phyloP scores from a whole-genome alignment of 2,113 vertebrate genomes.

The Callospermophilus lateralis region DNA sequence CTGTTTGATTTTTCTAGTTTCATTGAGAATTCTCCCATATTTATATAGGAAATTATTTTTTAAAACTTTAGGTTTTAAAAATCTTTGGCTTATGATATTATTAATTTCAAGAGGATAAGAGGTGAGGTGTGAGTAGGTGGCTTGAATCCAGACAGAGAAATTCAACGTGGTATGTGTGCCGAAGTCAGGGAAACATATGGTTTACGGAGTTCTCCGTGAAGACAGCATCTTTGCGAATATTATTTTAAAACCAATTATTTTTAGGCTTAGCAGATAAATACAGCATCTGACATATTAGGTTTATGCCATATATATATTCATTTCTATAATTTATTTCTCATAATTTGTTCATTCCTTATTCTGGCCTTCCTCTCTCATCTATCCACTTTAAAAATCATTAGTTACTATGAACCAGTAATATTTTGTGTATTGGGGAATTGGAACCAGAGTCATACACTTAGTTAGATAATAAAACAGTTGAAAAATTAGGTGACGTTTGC shows the following conservation, averaged over 20 bases:
- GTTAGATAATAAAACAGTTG: not conserved
- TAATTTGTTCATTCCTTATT: conserved; percentile 47
- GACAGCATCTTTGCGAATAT: conserved; percentile 52
- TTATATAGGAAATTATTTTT: not conserved
- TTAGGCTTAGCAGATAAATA: conserved; percentile 43
- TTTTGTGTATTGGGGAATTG: conserved; percentile 30
- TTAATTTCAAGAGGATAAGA: conserved; percentile 32
- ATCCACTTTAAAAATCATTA: conserved; percentile 53
- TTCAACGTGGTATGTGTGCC: conserved; percentile 9
- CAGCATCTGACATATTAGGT: conserved; percentile 46
- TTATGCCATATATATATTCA: conserved; percentile 31
- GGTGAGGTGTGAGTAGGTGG: conserved; percentile 42
- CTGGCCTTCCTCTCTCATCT: conserved; percentile 48
- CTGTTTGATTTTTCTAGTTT: not conserved
- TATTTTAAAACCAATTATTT: conserved; percentile 65
- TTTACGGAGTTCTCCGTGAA: conserved; percentile 29
- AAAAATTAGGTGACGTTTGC: not conserved
- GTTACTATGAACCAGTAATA: conserved; percentile 21
- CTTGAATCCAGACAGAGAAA: conserved; percentile 58
- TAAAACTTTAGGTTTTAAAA: not conserved
- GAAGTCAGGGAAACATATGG: conserved; percentile 51
- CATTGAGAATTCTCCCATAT: not conserved
- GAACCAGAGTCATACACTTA: conserved; percentile 47
- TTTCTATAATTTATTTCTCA: conserved; percentile 60
- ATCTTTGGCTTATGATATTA: conserved; percentile 42